Evolutionary conservation across 2,113 vertebrate genomes (phyloP), one percentile per base, ranked within the genome.

Genomic region (Percopsis transmontana): DNA sequence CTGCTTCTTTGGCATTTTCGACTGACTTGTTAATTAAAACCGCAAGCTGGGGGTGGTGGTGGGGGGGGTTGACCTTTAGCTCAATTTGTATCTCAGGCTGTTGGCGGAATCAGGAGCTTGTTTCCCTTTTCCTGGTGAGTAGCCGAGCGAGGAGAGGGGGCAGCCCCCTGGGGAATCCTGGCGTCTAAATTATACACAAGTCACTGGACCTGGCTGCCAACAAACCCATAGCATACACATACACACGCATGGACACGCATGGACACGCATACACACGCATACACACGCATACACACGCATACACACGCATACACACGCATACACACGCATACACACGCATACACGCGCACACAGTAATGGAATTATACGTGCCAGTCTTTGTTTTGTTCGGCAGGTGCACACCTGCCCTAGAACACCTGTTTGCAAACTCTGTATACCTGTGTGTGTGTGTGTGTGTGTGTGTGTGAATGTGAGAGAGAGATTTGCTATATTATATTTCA

Each of bases 21-120:
- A 24, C 67, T 66, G 72, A 74, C 81, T 85, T 83, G 71, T 81
- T 90, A 86, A 91, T 91, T 87, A 87, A 85, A 85, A 77, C 54
- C 33, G 12, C 15, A 8, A 15, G 12, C 21, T 20, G 47, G 64
- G 48, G 18, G 58, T 21, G 62, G 72, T 54, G 55, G 62, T 42
- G 65, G 61, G 11, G 12, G 39, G 52, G 58, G 65, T 73, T 91
- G 86, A 91, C 90, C 86, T 92, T 85, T 69, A 78, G 76, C 85
- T 84, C 76, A 70, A 70, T 89, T 86, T 87, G 83, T 89, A 87
- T 76, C 72, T 69, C 39, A 19, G n/a, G 63, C 80, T 55, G 45
- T 70, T 20, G 21, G 55, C 56, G 50, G 56, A 66, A 65, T 71
- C 3, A 11, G 42, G 68, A 50, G 21, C 78, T 75, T 82, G 54